These are phyloP conservation scores for Agriopis leucophaearia DNA, from an alignment of 2,888 invertebrate species.

Conservation along the genomic window DNA sequence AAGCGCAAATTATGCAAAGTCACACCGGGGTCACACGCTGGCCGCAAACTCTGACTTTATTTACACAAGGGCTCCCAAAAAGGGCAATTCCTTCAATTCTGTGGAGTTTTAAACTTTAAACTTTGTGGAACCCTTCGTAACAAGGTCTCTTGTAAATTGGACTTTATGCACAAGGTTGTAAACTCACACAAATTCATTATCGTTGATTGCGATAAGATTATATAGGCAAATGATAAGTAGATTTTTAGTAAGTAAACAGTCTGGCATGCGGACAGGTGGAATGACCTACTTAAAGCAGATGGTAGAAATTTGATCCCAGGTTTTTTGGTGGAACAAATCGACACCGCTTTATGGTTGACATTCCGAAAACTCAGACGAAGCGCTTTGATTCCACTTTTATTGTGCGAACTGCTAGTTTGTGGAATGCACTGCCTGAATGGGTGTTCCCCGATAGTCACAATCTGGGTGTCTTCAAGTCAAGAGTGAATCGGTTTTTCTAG, in stretches of 20 bases:
- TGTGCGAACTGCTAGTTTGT: too few relatives aligned
- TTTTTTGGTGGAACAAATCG: too few relatives aligned
- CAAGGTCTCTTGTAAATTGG: slow-evolving; percentile 1
- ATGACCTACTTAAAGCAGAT: too few relatives aligned
- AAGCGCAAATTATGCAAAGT: slow-evolving; percentile 34
- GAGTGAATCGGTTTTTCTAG: too few relatives aligned
- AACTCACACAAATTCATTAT: not conserved
- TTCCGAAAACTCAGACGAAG: too few relatives aligned
- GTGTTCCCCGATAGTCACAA: too few relatives aligned
- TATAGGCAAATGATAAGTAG: not conserved
- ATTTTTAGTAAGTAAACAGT: not conserved
- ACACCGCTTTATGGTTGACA: too few relatives aligned
- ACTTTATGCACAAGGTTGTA: not conserved
- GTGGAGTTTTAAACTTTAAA: slow-evolving; percentile 8
- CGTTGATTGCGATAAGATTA: not conserved
- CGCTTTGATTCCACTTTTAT: too few relatives aligned
- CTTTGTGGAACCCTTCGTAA: not conserved
- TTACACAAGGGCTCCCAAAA: slow-evolving; percentile 12
- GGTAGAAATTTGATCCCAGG: too few relatives aligned
- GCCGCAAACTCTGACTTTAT: slow-evolving; percentile 22
- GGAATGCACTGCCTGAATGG: too few relatives aligned
- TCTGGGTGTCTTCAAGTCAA: too few relatives aligned
- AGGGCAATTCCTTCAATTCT: slow-evolving; percentile 11
- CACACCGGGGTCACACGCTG: slow-evolving; percentile 25
- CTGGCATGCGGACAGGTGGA: too few relatives aligned